Conservation (phyloP, 1,140 invertebrate genomes). For the Ditylenchus dipsaci region DNA sequence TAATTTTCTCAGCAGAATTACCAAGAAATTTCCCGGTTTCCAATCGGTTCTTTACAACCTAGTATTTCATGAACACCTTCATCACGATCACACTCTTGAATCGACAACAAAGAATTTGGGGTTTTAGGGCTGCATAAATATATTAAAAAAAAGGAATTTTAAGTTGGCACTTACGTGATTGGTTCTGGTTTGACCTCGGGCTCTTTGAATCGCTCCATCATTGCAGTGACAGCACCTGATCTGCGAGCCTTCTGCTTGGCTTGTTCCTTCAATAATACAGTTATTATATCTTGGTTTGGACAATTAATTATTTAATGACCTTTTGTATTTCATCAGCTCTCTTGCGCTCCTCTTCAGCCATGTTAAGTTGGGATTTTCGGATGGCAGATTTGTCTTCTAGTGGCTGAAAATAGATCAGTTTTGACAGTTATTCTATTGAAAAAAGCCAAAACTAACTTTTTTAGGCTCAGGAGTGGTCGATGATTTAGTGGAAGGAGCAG, state of each 20-base stretch:
- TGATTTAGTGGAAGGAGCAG: no score
- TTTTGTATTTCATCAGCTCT: constrained; percentile 43
- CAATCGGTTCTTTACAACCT: no score
- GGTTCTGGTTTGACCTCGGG: constrained; percentile 29
- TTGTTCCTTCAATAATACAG: constrained; percentile 33
- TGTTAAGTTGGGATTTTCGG: constrained; percentile 48
- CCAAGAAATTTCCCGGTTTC: not conserved
- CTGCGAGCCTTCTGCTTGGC: constrained; percentile 29
- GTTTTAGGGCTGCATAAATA: no score
- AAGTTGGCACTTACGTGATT: no score
- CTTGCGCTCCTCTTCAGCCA: constrained; percentile 41
- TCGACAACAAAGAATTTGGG: no score
- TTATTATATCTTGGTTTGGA: not conserved
- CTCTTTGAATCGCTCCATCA: constrained; percentile 46
- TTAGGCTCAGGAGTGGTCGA: not conserved
- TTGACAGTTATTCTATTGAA: not conserved
- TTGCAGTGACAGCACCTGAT: constrained; percentile 44
- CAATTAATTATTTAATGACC: constrained; percentile 23
- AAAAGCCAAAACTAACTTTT: not conserved
- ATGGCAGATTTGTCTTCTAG: constrained; percentile 46
- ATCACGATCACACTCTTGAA: no score
- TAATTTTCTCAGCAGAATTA: not conserved
- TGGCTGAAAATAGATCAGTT: not conserved
- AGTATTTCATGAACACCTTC: no score
- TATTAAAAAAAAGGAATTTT: no score